A percentile compares a stretch with the other conserved stretches of the same genome.
Conservation (phyloP, 2,888 invertebrate genomes). For the Kryphioiulus occultus region DNA sequence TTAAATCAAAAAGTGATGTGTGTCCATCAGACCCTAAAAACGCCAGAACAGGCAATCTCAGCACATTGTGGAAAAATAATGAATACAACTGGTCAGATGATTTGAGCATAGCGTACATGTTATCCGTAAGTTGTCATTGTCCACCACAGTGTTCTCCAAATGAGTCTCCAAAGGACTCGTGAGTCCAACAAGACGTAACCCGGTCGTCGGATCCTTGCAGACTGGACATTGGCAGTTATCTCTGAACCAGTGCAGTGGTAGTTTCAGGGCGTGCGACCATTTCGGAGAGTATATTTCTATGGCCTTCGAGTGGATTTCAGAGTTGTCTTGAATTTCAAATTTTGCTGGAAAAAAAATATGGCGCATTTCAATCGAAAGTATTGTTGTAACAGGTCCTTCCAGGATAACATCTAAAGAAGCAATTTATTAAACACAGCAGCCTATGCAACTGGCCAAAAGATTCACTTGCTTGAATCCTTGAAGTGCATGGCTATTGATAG, state of each 20-base stretch:
- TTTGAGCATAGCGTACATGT: conserved; percentile 20
- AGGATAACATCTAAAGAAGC: no score
- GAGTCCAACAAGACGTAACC: conserved; percentile 42
- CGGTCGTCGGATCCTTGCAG: conserved; percentile 45
- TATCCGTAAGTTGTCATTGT: not conserved
- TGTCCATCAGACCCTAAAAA: conserved; percentile 50
- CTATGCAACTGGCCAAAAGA: no score
- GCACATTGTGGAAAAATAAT: no score
- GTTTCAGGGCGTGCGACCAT: conserved; percentile 37
- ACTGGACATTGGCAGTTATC: conserved; percentile 42
- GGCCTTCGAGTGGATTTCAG: not conserved
- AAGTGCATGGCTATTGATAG: no score
- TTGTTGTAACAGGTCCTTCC: no score
- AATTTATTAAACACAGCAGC: no score
- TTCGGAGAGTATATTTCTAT: conserved; percentile 3
- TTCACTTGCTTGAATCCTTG: no score
- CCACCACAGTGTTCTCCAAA: not conserved
- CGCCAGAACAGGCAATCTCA: not conserved
- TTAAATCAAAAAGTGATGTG: not conserved
- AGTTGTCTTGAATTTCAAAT: not conserved
- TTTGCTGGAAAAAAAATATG: not conserved
- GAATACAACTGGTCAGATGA: no score
- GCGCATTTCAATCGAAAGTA: not conserved
- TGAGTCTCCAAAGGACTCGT: not conserved
- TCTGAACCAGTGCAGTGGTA: conserved; percentile 43